Conservation (phyloP, 2,888 invertebrate species). For the Disparrhopalites patrizii region DNA sequence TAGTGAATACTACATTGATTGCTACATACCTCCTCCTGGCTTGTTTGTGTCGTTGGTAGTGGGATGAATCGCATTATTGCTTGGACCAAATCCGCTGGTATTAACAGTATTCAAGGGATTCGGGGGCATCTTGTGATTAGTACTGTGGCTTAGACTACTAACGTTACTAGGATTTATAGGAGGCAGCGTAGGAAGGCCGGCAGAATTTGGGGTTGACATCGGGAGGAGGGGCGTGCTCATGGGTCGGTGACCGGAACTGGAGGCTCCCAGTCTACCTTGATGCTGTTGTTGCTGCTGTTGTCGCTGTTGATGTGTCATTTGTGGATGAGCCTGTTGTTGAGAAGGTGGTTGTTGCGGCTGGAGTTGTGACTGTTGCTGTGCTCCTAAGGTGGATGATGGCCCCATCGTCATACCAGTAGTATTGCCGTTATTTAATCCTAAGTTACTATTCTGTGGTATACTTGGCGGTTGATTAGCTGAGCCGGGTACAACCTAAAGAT, state of each 20-base stretch:
- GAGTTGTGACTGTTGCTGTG: background rate
- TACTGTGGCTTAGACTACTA: slow-evolving; percentile 25
- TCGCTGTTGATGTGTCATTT: background rate
- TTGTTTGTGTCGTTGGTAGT: background rate
- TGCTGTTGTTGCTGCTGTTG: background rate
- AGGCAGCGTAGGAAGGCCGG: slow-evolving; percentile 24
- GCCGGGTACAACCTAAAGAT: slow-evolving; percentile 25
- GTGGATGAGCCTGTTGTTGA: background rate
- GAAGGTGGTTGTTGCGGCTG: background rate
- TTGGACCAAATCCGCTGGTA: slow-evolving; percentile 5
- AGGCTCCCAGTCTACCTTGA: background rate
- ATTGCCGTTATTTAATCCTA: slow-evolving; percentile 21
- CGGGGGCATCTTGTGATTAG: slow-evolving; percentile 13
- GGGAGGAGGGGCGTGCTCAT: slow-evolving; percentile 25
- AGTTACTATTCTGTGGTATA: slow-evolving; percentile 22
- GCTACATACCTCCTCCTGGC: background rate
- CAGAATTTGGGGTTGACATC: slow-evolving; percentile 26
- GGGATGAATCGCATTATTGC: slow-evolving; percentile 14
- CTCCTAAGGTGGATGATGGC: background rate
- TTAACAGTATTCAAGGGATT: slow-evolving; percentile 34
- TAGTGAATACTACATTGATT: too few species aligned
- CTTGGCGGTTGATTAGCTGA: slow-evolving; percentile 17
- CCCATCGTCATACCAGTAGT: background rate
- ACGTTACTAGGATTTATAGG: slow-evolving; percentile 26
- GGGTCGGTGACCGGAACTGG: slow-evolving; percentile 15